A percentile compares a stretch with the other conserved stretches of the same genome.
Conservation (phyloP, 2,888 invertebrate species). For the Chrysomela aeneicollis region DNA sequence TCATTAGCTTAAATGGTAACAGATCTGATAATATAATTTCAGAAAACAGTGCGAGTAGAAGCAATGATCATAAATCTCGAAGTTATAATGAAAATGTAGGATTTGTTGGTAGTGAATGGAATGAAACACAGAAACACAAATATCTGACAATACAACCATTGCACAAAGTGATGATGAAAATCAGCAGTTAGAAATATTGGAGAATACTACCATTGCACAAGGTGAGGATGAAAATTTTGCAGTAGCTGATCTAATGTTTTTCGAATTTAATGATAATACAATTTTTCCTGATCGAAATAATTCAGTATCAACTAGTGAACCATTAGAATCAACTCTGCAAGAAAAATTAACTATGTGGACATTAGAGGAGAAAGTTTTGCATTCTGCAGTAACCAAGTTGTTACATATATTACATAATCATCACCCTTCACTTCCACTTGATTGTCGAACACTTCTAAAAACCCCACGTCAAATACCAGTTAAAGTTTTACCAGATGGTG, state of each 20-base stretch:
- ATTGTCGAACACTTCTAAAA: slow-evolving; percentile 18
- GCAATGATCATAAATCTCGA: slow-evolving; percentile 18
- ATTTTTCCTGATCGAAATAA: slow-evolving; percentile 5
- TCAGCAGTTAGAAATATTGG: background rate
- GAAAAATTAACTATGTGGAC: slow-evolving; percentile 21
- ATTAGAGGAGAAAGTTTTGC: slow-evolving; percentile 22
- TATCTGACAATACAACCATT: slow-evolving; percentile 17
- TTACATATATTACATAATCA: too few relatives aligned
- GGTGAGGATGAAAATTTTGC: too few relatives aligned
- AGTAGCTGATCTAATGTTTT: slow-evolving; percentile 17
- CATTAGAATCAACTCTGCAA: slow-evolving; percentile 19
- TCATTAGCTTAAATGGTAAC: slow-evolving; percentile 9
- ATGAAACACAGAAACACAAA: slow-evolving; percentile 10
- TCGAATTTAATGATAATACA: slow-evolving; percentile 14
- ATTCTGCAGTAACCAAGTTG: slow-evolving; percentile 21
- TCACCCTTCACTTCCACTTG: slow-evolving; percentile 23
- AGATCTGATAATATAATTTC: slow-evolving; percentile 13
- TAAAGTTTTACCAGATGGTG: too few relatives aligned
- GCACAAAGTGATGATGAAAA: slow-evolving; percentile 13
- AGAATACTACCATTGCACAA: too few relatives aligned
- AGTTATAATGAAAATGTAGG: slow-evolving; percentile 15
- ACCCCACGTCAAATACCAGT: slow-evolving; percentile 22
- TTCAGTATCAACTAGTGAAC: too few relatives aligned
- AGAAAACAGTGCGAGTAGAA: slow-evolving; percentile 13
- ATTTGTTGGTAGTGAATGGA: slow-evolving; percentile 15